Evolutionary conservation across 2,888 invertebrate genomes (phyloP), one percentile per base, ranked within the genome.

Genomic region (Digitonthophagus gazella): DNA sequence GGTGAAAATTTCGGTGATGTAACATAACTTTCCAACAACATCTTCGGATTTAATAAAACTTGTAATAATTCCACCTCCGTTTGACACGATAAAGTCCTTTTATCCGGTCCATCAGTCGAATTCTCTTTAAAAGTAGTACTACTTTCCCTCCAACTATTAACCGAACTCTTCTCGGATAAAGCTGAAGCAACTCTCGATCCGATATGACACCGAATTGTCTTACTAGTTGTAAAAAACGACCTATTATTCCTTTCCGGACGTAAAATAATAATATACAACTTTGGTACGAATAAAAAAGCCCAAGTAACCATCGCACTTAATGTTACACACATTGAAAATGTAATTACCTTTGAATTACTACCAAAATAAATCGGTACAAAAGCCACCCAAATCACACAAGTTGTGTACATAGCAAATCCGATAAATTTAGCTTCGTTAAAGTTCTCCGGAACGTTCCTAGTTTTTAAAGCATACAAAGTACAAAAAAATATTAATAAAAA

Each of bases 391-490:
- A 91, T 90, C 58, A 91, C 89, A 80, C 91, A 89, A 0, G 91
- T 92, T 0, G 91, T 91, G 83, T 91, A 93, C 89, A 93, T 92
- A 18, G 92, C 91, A 78, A 93, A 93, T 1, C 93, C 91, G 72
- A 92, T 91, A 78, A 88, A 88, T 76, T 88, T 87, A 0, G 89
- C 88, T 79, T 92, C 93, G 84, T 93, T 93, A 81, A 93, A 93
- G 81, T 93, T 93, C 80, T 92, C 93, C 0, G 93, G 93, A 15
- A 93, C 86, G 77, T 92, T 92, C 56, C 93, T 84, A 0, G 91
- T 91, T 79, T 90, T 90, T 63, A 91, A 83, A n/a, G 93, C 93
- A 79, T 93, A 91, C 44, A 90, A 83, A 2, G 93, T 93, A 80
- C 93, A 93, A 75, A 92, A 84, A 2, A 86, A 84, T 71, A 93